A percentile compares a stretch with the other conserved stretches of the same genome.
Evolutionary conservation across 2,113 vertebrate genomes (phyloP).

Genomic region (Balaenoptera acutorostrata): DNA sequence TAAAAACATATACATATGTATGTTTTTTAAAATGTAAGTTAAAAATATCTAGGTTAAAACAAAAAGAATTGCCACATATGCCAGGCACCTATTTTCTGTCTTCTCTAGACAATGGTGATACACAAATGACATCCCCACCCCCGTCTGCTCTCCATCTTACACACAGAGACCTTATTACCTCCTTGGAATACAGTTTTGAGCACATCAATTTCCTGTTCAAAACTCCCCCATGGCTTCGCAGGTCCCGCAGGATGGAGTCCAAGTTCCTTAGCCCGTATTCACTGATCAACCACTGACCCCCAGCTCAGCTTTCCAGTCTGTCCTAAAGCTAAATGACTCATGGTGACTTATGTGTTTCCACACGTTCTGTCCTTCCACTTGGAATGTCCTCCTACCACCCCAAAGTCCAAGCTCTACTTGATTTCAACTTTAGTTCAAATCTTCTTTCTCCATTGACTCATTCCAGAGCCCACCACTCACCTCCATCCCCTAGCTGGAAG

Average conservation of each 20-base stretch:
- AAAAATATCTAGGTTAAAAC: background rate
- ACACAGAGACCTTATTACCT: background rate
- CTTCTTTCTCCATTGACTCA: background rate
- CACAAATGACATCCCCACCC: fast-evolving
- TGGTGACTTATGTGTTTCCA: fast-evolving
- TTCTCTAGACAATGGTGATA: background rate
- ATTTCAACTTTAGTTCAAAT: background rate
- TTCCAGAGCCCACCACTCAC: background rate
- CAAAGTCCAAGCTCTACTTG: background rate
- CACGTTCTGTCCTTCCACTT: background rate
- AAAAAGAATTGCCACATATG: background rate
- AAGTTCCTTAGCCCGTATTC: background rate
- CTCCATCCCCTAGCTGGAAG: background rate
- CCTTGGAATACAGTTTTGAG: background rate
- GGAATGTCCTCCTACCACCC: background rate
- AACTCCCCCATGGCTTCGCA: fast-evolving
- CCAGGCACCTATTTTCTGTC: background rate
- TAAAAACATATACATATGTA: background rate
- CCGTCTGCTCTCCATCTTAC: background rate
- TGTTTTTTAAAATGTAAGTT: background rate
- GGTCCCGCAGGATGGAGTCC: background rate
- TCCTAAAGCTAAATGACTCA: background rate
- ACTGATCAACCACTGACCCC: background rate
- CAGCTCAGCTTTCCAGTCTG: background rate
- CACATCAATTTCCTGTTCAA: background rate